Conservation (phyloP, 30 jellyfish, hydroid and myxozoan species). For the Mastigias papua region DNA sequence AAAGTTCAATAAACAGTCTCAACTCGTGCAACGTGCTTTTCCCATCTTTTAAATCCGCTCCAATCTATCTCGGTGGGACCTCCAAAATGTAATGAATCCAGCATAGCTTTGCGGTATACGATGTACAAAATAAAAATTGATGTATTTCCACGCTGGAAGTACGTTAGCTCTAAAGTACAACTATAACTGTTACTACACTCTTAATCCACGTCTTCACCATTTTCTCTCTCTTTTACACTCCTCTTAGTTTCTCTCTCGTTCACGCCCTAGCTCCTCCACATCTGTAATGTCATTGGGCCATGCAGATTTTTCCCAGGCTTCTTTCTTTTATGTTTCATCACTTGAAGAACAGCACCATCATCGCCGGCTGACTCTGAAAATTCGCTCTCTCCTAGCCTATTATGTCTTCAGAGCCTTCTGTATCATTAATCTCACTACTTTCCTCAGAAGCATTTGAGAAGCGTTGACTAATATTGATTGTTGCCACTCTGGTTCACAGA, state of each 20-base stretch:
- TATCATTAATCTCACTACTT: neutral
- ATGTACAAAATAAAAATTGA: too few relatives aligned
- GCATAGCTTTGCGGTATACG: too few relatives aligned
- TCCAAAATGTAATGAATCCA: too few relatives aligned
- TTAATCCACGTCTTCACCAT: too few relatives aligned
- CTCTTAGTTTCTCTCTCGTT: too few relatives aligned
- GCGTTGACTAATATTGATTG: neutral
- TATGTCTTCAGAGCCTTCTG: neutral
- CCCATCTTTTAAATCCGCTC: neutral
- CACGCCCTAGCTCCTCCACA: too few relatives aligned
- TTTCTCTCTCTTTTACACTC: too few relatives aligned
- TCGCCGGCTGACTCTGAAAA: neutral
- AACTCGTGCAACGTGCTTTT: neutral
- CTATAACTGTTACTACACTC: too few relatives aligned
- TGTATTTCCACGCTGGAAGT: too few relatives aligned
- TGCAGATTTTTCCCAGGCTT: slow-evolving; percentile 3
- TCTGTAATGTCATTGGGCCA: neutral
- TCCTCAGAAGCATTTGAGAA: neutral
- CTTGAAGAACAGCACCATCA: neutral
- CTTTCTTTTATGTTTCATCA: neutral
- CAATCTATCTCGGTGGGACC: neutral
- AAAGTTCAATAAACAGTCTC: neutral
- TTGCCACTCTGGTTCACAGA: neutral
- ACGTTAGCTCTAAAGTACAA: too few relatives aligned
- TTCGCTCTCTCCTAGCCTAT: too few relatives aligned